Evolutionary conservation across 2,797 vertebrate genomes (phyloP).

Genomic region (Hippocampus kuda): DNA sequence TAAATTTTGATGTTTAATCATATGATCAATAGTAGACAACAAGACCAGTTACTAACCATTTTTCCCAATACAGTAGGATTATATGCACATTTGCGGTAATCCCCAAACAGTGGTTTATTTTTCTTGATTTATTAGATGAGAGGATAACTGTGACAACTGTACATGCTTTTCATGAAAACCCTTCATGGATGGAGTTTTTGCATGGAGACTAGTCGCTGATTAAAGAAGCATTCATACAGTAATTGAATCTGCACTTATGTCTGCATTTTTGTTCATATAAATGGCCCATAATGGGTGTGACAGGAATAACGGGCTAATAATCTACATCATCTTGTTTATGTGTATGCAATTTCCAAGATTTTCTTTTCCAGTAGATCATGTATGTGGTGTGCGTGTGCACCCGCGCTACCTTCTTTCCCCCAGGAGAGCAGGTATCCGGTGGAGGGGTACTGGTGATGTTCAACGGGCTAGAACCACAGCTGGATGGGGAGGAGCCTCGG

Average conservation of each 20-base stretch:
- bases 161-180: neutral
- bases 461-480: conserved; percentile 91
- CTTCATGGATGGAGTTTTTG: neutral
- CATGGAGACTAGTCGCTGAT: neutral
- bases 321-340: neutral
- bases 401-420: conserved; percentile 81
- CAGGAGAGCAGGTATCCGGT: conserved; percentile 86
- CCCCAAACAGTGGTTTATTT: neutral
- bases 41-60: too few species aligned
- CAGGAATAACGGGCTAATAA: neutral
- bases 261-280: neutral
- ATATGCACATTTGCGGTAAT: too few species aligned
- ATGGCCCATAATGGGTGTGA: neutral
- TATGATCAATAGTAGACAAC: too few species aligned
- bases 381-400: neutral
- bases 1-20: too few species aligned
- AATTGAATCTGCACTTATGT: neutral
- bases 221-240: neutral
- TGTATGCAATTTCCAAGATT: neutral
- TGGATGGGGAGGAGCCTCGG: conserved; percentile 93
- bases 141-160: neutral
- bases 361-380: neutral
- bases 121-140: neutral
- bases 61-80: too few species aligned
- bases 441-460: conserved; percentile 96